Evolutionary conservation across 2,888 invertebrate species (phyloP).

Genomic region (Epicampocera succincta): DNA sequence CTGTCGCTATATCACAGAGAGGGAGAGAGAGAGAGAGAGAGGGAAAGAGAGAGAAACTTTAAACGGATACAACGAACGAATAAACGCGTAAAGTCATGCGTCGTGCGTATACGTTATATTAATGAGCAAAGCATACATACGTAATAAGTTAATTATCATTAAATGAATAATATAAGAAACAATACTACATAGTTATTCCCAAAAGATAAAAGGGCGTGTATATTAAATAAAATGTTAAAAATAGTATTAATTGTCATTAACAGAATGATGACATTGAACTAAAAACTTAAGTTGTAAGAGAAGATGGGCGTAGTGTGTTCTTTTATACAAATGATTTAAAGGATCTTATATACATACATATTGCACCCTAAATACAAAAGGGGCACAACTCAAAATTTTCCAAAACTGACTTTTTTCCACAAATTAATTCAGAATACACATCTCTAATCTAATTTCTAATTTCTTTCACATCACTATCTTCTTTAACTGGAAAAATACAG

Average conservation of each 20-base stretch:
- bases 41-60: too few relatives aligned
- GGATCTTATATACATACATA: not conserved
- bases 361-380: too few relatives aligned
- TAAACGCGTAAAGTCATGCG: not conserved
- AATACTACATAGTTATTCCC: not conserved
- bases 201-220: slow-evolving; percentile 54
- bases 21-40: not conserved
- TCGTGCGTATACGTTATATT: slow-evolving; percentile 7
- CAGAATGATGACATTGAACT: slow-evolving; percentile 16
- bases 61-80: not conserved
- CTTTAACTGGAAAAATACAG: too few relatives aligned
- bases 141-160: slow-evolving; percentile 9
- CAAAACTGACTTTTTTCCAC: too few relatives aligned
- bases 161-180: not conserved
- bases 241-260: slow-evolving; percentile 9
- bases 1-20: not conserved
- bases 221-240: not conserved
- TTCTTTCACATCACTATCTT: too few relatives aligned
- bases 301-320: not conserved
- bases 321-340: not conserved
- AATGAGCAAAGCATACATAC: not conserved
- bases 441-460: too few relatives aligned
- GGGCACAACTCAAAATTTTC: too few relatives aligned
- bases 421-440: too few relatives aligned
- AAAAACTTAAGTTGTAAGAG: not conserved